Evolutionary conservation across 2,888 invertebrate genomes (phyloP), one percentile per base, ranked within the genome.

Genomic region (Cheilosia soror): DNA sequence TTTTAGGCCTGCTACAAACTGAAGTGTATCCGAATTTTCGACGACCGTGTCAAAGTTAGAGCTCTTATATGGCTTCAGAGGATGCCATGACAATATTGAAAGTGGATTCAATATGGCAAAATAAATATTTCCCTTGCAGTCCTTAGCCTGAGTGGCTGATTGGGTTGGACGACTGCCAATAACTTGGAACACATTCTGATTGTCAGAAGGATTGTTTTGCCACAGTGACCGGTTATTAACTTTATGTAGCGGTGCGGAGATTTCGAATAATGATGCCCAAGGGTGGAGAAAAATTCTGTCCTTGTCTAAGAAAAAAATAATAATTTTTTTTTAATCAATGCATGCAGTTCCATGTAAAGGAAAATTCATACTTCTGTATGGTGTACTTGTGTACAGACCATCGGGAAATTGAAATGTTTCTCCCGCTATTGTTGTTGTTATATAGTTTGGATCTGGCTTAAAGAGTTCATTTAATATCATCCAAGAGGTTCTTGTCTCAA

Each of bases 21-120:
- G 96, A 60, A 96, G 90, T 0, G 94, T 94, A 80, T 94, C 92
- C 37, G 90, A 89, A 89, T 96, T 93, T 5, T 93, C 88, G 2
- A 94, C 94, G 13, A 94, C 89, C 1, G 94, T 89, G 87, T 93
- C 93, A 55, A 94, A 93, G 89, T 94, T 94, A 65, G 93, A 93
- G 0, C 87, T 89, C 0, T 93, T 93, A 88, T 94, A 96, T 31
- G 94, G 93, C 0, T 93, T 93, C 0, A 91, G 93, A 0, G 94
- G 94, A 89, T 96, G 95, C 95, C 96, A 96, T 88, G 96, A 96
- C 88, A 93, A 94, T 40, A 96, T 93, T 40, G 95, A 93, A 5
- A 95, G 93, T 9, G 95, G 94, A 0, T 94, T 93, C 92, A 95
- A 93, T 4, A 95, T 89, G 0, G 96, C 96, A 89, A 95, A 96